Base-by-base conservation (phyloP, 2,113 vertebrate species). In the Pithys albifrons region DNA sequence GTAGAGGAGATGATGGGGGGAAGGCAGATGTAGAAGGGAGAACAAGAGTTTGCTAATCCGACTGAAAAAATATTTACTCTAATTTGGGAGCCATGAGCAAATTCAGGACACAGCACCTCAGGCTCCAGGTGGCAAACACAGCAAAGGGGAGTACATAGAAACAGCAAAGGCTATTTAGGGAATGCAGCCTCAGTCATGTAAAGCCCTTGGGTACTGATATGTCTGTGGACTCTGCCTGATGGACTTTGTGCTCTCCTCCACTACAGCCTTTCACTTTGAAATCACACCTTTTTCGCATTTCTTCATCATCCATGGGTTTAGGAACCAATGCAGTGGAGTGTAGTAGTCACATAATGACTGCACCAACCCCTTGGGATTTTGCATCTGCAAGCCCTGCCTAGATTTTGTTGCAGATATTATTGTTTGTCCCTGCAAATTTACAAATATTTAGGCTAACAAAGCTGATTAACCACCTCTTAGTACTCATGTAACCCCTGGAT, bases 111-210 rank as follows among this genome's bases (percentile, higher is more conserved):
- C 25, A 4, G 25, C 0, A 4, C 31, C 37, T 75, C 49, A 41
- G 73, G 83, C 48, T 85, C 88, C 95, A 95, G 93, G 90, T 96
- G 94, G 78, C 91, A 91, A 85, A 61, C 25, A 19, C 65, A 81
- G 74, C 33, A 20, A 72, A 78, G 22, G 1, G 6, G 10, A 15
- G 6, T 51, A 77, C 45, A 69, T 25, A 81, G 58, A 78, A 93
- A 64, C 37, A 55, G 25, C 1, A 11, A 62, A 70, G 27, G 41
- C 45, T 43, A 19, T 55, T 79, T 19, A 43, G 55, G 28, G 28
- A 65, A 39, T 1, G 24, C 78, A 76, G 25, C 48, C 64, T 67
- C 1, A 0, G 43, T 27, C 0, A 0, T 28, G 27, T 4, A 1
- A 85, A 73, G 58, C 13, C 37, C n/a, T 58, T 49, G 14, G 6